A percentile compares a stretch with the other conserved stretches of the same genome.
phyloP scores from a whole-genome alignment of 2,888 invertebrate genomes.

The Vandiemenella viatica region DNA sequence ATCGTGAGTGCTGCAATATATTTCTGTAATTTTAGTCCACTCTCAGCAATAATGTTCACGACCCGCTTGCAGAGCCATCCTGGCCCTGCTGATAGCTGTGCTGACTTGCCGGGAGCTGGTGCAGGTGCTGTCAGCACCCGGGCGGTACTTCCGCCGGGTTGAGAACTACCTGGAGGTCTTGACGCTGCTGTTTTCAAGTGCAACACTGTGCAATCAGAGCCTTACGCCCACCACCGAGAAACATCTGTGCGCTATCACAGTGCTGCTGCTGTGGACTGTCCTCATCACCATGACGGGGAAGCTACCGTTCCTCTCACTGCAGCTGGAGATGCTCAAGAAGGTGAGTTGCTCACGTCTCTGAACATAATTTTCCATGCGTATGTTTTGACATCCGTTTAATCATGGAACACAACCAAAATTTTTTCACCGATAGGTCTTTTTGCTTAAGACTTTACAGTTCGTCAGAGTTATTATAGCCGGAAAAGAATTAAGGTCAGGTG shows the following conservation, averaged over 20 bases:
- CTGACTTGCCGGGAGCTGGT: slow-evolving; percentile 50
- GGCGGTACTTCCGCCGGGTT: slow-evolving; percentile 39
- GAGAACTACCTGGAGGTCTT: slow-evolving; percentile 62
- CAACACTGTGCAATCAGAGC: slow-evolving; percentile 27
- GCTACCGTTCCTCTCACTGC: slow-evolving; percentile 61
- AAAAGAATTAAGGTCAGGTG: no score
- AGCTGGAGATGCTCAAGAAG: slow-evolving; percentile 67
- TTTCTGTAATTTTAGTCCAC: no score
- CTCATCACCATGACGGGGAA: slow-evolving; percentile 63
- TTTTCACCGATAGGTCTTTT: no score
- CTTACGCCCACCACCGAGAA: slow-evolving; percentile 28
- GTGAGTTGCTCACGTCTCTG: no score
- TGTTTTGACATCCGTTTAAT: no score
- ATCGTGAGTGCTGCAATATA: no score
- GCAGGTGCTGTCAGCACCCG: slow-evolving; percentile 53
- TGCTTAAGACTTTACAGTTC: no score
- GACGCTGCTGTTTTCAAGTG: slow-evolving; percentile 45
- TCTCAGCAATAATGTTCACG: no score
- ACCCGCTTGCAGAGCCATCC: no score
- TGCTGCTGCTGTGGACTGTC: slow-evolving; percentile 60
- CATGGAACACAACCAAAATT: no score
- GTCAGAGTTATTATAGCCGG: no score
- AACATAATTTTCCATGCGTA: no score
- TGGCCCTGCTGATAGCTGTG: slow-evolving; percentile 37
- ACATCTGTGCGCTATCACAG: slow-evolving; percentile 53